These are phyloP conservation scores for fruit fly (Drosophila melanogaster) DNA, from an alignment of 1,140 invertebrate species.

Conservation along the genomic window Release_6_plus_ISO1_MT NT_037436.4:7295501-7296000, in stretches of 20 bases:
- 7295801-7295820: no score
- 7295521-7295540: constrained; percentile 64
- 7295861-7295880: no score
- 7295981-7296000: background rate
- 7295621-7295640: constrained; percentile 6
- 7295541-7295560: background rate
- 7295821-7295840: background rate
- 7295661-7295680: background rate
- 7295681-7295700: background rate
- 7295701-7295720: constrained; percentile 4
- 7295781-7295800: no score
- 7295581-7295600: constrained; percentile 41
- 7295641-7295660: constrained; percentile 9
- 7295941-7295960: background rate
- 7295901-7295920: no score
- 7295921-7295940: background rate
- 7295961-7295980: background rate
- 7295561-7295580: constrained; percentile 3
- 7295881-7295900: no score
- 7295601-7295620: constrained; percentile 18
- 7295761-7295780: constrained; percentile 2
- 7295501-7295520: constrained; percentile 9
- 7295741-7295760: background rate
- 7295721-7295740: background rate
- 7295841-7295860: background rate